Conservation (phyloP, 2,113 vertebrate species). For the Callocephalon fimbriatum region DNA sequence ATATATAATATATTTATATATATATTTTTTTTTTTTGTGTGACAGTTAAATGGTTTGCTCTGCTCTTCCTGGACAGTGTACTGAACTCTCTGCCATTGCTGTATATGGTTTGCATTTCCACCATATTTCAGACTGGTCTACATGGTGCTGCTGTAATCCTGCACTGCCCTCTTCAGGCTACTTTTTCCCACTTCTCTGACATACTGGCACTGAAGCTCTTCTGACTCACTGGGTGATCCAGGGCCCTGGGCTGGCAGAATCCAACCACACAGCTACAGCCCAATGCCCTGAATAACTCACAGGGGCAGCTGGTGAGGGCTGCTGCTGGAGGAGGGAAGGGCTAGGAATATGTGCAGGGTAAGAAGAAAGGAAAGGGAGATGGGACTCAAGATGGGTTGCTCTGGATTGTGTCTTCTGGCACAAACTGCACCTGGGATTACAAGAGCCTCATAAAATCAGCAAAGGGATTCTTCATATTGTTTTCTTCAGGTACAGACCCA, state of each 20-base stretch:
- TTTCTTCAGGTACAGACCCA: background rate
- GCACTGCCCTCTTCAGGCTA: background rate
- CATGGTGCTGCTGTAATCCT: background rate
- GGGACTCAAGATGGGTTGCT: background rate
- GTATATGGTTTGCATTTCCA: background rate
- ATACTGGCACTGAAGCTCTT: background rate
- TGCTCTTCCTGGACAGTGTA: background rate
- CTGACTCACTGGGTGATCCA: background rate
- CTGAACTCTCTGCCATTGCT: background rate
- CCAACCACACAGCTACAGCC: background rate
- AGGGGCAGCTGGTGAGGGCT: background rate
- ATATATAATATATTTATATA: too few relatives aligned
- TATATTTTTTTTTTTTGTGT: background rate
- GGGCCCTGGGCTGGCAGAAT: background rate
- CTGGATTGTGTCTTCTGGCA: background rate
- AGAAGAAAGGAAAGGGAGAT: background rate
- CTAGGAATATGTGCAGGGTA: background rate
- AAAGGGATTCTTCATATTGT: background rate
- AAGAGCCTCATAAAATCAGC: background rate
- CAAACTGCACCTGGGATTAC: background rate
- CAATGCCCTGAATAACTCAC: background rate
- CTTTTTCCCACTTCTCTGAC: rapidly evolving
- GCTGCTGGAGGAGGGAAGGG: background rate
- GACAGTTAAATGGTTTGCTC: background rate
- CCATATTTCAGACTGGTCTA: background rate